Base-by-base conservation (phyloP, 2,888 invertebrate genomes). In the Kryphioiulus occultus region DNA sequence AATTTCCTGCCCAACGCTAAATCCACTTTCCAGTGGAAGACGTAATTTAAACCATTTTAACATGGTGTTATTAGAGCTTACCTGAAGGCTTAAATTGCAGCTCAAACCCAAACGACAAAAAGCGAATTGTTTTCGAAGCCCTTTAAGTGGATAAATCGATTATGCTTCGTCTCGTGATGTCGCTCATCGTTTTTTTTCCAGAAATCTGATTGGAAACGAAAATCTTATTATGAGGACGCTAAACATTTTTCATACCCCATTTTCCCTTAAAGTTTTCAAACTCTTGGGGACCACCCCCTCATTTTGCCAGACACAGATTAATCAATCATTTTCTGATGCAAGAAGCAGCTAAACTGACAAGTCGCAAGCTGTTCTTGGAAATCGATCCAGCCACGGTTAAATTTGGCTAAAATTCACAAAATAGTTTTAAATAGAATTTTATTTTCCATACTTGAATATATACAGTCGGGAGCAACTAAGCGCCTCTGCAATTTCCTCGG, bases 261-360 rank as follows among this genome's bases (percentile, higher is more conserved):
- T 59, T 59, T n/a, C 59, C 59, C 59, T 3, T 5, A 19, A 59
- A 17, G 10, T 19, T 59, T n/a, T n/a, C 7, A 59, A 59, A 59
- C n/a, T n/a, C n/a, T n/a, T n/a, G n/a, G 59, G 59, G 59, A 59
- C 19, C 59, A 19, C 59, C 59, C 59, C 2, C 59, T n/a, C n/a
- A 59, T 19, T 59, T 59, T 59, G 3, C 59, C 59, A 59, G 59
- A n/a, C 59, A 59, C 17, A 17, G 7, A 59, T 59, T 59, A 59
- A 59, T 59, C 59, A 59, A 59, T 59, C 59, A 59, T 59, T 59
- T n/a, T 59, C 22, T 59, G 59, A 59, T 59, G 59, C 59, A 59
- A 59, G n/a, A 59, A 59, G 19, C 59, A 59, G 19, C 5, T n/a
- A 59, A 59, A 59, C 59, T 59, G 59, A 59, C 59, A 59, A 0